Evolutionary conservation across 2,113 vertebrate species (phyloP).

Genomic region (Spilogale gracilis): DNA sequence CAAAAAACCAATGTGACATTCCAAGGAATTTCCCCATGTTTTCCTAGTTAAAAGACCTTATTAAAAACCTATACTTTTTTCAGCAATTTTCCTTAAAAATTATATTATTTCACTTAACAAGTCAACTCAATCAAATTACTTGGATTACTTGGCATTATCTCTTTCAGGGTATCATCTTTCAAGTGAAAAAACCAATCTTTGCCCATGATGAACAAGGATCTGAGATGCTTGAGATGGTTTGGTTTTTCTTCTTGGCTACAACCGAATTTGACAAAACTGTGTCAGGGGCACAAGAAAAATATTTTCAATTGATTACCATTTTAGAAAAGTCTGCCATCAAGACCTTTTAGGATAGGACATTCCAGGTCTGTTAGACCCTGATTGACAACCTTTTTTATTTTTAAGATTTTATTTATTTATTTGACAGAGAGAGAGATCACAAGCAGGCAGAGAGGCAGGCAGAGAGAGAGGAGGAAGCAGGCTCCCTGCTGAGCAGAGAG

Average conservation of each 20-base stretch:
- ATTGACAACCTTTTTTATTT: background rate
- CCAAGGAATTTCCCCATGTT: background rate
- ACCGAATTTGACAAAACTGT: background rate
- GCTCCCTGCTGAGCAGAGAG: no score
- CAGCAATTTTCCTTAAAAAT: background rate
- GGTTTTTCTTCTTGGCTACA: background rate
- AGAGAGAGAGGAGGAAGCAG: no score
- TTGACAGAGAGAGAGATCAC: no score
- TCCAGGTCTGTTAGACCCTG: background rate
- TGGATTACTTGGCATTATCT: background rate
- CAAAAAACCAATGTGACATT: background rate
- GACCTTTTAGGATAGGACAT: background rate
- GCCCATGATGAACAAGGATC: background rate
- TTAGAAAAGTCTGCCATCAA: constrained; percentile 1
- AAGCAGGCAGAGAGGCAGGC: no score
- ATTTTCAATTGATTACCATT: constrained; percentile 53
- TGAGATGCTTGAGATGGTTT: background rate
- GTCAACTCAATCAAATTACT: background rate
- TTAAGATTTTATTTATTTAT: no score
- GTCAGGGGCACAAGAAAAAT: background rate
- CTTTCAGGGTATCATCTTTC: background rate
- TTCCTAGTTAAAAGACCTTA: constrained; percentile 3
- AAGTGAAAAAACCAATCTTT: background rate
- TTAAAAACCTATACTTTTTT: background rate
- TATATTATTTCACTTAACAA: background rate